phyloP scores from a whole-genome alignment of 1,140 invertebrate species.

The Augochlora pura region DNA sequence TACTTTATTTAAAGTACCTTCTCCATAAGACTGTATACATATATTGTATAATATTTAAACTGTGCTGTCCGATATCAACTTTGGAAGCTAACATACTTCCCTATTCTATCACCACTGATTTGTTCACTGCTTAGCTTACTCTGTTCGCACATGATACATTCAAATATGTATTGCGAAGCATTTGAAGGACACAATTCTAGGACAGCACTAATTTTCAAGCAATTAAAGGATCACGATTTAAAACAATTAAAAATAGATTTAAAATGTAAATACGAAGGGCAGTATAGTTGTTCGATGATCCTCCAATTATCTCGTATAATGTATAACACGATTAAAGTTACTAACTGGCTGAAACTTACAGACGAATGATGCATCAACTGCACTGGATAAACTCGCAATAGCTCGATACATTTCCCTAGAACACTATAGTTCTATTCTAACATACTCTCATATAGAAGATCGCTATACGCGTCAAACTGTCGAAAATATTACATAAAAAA shows the following conservation, averaged over 20 bases:
- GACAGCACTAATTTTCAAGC: neutral
- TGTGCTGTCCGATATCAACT: neutral
- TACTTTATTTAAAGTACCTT: neutral
- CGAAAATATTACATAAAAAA: constrained; percentile 1
- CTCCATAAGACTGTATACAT: neutral
- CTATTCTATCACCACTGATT: too few species aligned
- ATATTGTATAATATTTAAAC: neutral
- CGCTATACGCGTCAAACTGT: neutral
- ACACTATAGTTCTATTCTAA: neutral
- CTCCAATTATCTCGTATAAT: neutral
- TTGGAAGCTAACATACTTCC: neutral
- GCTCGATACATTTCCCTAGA: neutral
- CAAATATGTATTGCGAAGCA: neutral
- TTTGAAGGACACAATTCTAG: neutral
- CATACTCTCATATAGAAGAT: neutral
- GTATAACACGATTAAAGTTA: neutral
- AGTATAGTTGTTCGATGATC: neutral
- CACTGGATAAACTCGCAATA: too few species aligned
- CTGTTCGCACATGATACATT: neutral
- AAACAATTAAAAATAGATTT: neutral
- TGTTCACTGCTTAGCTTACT: neutral
- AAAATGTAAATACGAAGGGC: neutral
- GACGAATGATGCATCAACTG: too few species aligned
- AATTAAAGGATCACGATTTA: neutral
- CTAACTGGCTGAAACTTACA: too few species aligned